A percentile compares a stretch with the other conserved stretches of the same genome.
Conservation (phyloP, 2,888 invertebrate species). For the Darwinula stevensoni region DNA sequence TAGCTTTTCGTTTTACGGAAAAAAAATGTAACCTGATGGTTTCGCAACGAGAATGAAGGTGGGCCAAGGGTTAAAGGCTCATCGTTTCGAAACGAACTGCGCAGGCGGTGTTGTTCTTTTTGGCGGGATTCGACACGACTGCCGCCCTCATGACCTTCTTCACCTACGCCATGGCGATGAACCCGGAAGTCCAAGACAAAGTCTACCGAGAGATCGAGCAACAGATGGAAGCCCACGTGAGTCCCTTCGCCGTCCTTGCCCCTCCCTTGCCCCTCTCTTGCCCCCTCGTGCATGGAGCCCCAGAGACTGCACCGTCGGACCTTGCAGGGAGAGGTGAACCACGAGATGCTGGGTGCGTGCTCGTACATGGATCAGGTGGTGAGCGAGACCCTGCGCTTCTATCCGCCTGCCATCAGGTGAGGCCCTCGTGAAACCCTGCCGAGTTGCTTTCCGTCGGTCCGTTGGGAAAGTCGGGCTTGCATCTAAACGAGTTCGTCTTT, state of each 20-base stretch:
- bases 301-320: no score
- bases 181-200: constrained; percentile 7
- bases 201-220: constrained; percentile 4
- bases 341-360: neutral
- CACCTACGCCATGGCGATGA: constrained; percentile 5
- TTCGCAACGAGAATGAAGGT: no score
- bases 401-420: neutral
- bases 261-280: no score
- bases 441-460: no score
- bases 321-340: neutral
- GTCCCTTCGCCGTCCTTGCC: no score
- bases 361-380: neutral
- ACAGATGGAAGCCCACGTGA: neutral
- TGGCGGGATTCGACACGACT: constrained; percentile 7
- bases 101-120: constrained; percentile 6
- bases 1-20: no score
- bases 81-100: no score
- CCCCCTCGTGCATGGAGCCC: no score
- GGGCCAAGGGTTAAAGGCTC: no score
- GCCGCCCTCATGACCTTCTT: constrained; percentile 4
- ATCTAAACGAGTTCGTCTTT: no score
- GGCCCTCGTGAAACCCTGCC: neutral
- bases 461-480: no score
- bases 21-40: no score
- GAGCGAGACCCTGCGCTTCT: neutral